phyloP scores from a whole-genome alignment of 1,140 invertebrate genomes.

The Teleogryllus occipitalis region DNA sequence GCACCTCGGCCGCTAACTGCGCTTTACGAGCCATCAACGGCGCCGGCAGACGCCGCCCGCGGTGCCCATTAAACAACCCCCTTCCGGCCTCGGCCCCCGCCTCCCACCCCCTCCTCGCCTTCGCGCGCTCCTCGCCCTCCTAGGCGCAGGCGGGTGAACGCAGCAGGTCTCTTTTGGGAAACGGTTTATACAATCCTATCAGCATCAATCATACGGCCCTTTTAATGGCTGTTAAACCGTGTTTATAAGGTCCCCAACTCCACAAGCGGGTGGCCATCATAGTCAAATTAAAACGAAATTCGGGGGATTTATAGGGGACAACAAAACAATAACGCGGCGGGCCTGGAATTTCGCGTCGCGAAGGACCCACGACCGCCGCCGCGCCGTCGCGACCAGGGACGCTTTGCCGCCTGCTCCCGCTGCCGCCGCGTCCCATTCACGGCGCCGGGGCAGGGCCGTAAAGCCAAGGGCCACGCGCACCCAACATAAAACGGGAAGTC shows the following conservation, averaged over 20 bases:
- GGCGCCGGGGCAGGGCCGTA: neutral
- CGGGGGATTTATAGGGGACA: neutral
- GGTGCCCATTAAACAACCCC: neutral
- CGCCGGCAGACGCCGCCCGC: too few relatives aligned
- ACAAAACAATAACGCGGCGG: neutral
- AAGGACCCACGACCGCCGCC: too few relatives aligned
- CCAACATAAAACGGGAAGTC: constrained; percentile 3
- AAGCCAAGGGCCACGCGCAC: neutral
- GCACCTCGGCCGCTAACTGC: neutral
- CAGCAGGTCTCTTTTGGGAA: neutral
- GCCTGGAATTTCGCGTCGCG: neutral
- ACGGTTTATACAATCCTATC: neutral
- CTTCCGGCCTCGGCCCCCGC: neutral
- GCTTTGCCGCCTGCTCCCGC: too few relatives aligned
- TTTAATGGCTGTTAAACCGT: neutral
- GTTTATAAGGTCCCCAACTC: neutral
- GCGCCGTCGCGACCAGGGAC: too few relatives aligned
- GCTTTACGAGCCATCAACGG: neutral
- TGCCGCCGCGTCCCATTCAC: neutral
- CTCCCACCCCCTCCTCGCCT: too few relatives aligned
- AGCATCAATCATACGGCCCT: neutral
- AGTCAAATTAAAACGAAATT: constrained; percentile 6
- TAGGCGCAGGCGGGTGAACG: too few relatives aligned
- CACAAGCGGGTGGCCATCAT: neutral
- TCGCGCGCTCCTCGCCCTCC: neutral